Base-by-base conservation (phyloP, 2,797 vertebrate species). In the Gymnothorax reevesii region DNA sequence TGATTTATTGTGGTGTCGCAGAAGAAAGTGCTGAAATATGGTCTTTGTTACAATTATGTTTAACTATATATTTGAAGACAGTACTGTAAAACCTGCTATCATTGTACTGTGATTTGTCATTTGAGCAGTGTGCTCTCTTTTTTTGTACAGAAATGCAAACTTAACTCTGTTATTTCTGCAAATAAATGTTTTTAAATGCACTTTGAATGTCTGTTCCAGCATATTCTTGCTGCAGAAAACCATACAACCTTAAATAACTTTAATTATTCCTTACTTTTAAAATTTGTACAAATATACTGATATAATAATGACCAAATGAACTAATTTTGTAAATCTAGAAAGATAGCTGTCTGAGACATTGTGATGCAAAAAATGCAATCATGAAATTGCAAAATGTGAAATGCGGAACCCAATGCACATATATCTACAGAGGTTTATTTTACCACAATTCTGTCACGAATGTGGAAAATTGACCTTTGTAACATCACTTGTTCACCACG, bases 71-170 rank as follows among this genome's bases (percentile, higher is more conserved):
- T 80, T 80, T 80, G 25, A 79, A 79, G 75, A 79, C 57, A 17
- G 85, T 86, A 86, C 85, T 86, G 85, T 86, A 86, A 86, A 57
- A 64, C 27, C 54, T 27, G 59, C 57, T 62, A 2, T 83, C 57
- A 15, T 83, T 59, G 57, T 83, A 60, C 82, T 83, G 57, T 83
- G 57, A 62, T 59, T 83, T 83, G 13, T 60, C 55, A 25, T 8
- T 54, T 80, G 77, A 49, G 55, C 77, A 80, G 9, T 80, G 49
- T 52, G 49, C 13, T 17, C 42, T 52, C 75, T 54, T 79, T 79
- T 79, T 49, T 79, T 79, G 42, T 3, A 79, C 33, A 54, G 54
- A 79, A 79, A 71, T 75, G 71, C 13, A 54, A 80, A 80, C 17
- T 7, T 9, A 80, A 54, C 49, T 80, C 49, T 80, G 49, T 9